phyloP scores from a whole-genome alignment of 2,888 invertebrate genomes.

The Chirona hameri region DNA sequence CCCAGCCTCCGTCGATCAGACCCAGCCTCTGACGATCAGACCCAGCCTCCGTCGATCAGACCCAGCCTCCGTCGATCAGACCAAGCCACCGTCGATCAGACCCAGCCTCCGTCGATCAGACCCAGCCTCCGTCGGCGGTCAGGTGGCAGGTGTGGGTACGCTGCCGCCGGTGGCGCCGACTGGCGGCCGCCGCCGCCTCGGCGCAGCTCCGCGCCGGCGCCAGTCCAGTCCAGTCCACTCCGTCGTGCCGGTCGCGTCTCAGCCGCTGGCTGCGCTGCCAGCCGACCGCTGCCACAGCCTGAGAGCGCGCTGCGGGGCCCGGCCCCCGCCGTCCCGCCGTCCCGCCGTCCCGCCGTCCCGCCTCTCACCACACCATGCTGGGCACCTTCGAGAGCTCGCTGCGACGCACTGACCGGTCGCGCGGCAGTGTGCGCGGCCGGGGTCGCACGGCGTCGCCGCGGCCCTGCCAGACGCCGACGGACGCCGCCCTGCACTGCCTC shows the following conservation, averaged over 20 bases:
- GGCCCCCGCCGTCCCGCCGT: neutral
- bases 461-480: neutral
- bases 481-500: neutral
- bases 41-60: too few relatives aligned
- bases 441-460: neutral
- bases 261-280: too few relatives aligned
- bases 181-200: neutral
- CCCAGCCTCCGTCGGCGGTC: too few relatives aligned
- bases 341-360: neutral
- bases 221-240: neutral
- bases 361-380: neutral
- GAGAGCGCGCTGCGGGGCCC: neutral
- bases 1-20: neutral
- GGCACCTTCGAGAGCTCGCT: conserved; percentile 22
- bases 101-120: too few relatives aligned
- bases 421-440: neutral
- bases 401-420: neutral
- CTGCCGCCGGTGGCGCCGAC: neutral
- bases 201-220: neutral
- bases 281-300: too few relatives aligned
- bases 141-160: neutral
- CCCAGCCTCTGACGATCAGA: neutral
- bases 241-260: too few relatives aligned
- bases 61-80: too few relatives aligned
- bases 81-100: too few relatives aligned